These are phyloP conservation scores for Halichoeres trimaculatus DNA, from an alignment of 2,113 vertebrate genomes.

Conservation along the genomic window DNA sequence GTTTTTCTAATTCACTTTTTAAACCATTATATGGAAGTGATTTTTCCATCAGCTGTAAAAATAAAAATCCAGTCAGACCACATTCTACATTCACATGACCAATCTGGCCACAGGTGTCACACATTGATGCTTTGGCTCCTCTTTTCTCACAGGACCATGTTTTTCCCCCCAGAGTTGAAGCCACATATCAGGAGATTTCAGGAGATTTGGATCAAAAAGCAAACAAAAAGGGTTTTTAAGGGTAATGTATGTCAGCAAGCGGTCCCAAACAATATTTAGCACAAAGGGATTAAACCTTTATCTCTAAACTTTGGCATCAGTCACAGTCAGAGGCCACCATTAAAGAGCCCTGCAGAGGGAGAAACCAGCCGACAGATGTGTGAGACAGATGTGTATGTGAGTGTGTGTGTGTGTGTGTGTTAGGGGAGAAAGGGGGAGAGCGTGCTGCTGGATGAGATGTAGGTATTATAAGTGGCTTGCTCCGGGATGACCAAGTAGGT, in stretches of 20 bases:
- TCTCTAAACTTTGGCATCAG: conserved; percentile 50
- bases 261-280: conserved; percentile 42
- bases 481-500: conserved; percentile 84
- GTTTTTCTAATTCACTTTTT: no score
- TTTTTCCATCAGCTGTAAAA: no score
- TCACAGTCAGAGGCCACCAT: conserved; percentile 26
- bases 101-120: no score
- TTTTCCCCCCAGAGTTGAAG: not conserved
- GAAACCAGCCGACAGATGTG: conserved; percentile 50
- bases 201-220: conserved; percentile 57
- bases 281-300: conserved; percentile 58
- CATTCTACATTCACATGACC: no score
- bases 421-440: conserved; percentile 6
- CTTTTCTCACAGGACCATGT: no score
- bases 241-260: conserved; percentile 30
- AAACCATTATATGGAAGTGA: no score
- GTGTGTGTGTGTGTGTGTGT: conserved; percentile 1
- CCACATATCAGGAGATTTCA: not conserved
- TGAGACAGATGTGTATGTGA: conserved; percentile 49
- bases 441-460: conserved; percentile 58
- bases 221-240: conserved; percentile 21
- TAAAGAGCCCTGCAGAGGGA: conserved; percentile 24
- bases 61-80: no score
- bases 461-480: conserved; percentile 83
- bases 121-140: no score